Conservation (phyloP, 2,888 invertebrate species). For the Drosophila conformis region DNA sequence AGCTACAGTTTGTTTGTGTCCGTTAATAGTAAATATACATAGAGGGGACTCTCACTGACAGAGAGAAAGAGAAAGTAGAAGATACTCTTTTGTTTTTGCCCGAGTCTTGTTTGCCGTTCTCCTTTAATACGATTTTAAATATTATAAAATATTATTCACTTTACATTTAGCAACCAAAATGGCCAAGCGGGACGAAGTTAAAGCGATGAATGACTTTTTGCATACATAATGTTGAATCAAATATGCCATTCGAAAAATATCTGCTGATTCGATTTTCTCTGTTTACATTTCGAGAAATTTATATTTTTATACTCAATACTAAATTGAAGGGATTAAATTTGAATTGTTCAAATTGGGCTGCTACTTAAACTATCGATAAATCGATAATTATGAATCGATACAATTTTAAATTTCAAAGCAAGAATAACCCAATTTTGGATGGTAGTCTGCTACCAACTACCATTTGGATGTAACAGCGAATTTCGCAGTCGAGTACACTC, state of each 20-base stretch:
- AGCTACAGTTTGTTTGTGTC: slow-evolving; percentile 12
- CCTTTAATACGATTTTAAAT: not conserved
- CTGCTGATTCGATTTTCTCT: not conserved
- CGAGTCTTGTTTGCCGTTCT: slow-evolving; percentile 1
- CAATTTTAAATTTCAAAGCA: no score
- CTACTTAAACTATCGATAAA: not conserved
- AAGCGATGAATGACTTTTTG: not conserved
- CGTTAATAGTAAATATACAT: slow-evolving; percentile 8
- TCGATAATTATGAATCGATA: not conserved
- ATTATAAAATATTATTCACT: not conserved
- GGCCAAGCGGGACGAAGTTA: not conserved
- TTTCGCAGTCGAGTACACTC: not conserved
- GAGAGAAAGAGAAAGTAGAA: not conserved
- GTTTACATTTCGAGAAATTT: not conserved
- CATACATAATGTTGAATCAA: not conserved
- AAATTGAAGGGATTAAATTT: not conserved
- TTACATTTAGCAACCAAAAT: not conserved
- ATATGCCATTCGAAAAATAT: not conserved
- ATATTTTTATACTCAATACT: not conserved
- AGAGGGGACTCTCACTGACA: not conserved
- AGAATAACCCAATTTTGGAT: not conserved
- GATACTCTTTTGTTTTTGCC: not conserved
- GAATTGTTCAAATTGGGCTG: not conserved
- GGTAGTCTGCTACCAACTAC: not conserved
- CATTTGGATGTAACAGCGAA: not conserved